Percentiles rank a stretch among this genome's conserved stretches.
Conservation (phyloP, 2,113 vertebrate genomes). For the Procavia capensis region DNA sequence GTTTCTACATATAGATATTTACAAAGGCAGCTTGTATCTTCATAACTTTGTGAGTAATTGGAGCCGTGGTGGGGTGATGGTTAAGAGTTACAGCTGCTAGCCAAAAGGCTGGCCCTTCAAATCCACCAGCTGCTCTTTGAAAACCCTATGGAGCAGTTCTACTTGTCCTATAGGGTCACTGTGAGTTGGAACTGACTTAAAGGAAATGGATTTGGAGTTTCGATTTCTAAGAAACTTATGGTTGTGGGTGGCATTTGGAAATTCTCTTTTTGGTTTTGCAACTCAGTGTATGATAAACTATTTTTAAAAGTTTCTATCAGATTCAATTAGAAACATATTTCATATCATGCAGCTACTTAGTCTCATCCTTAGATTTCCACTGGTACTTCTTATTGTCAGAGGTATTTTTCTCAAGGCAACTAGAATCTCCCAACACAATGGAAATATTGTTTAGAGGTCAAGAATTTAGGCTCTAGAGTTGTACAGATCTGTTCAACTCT, state of each 20-base stretch:
- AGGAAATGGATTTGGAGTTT: too few relatives aligned
- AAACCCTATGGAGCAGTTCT: too few relatives aligned
- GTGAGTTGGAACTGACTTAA: too few relatives aligned
- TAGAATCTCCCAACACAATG: neutral
- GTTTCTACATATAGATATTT: neutral
- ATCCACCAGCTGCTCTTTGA: too few relatives aligned
- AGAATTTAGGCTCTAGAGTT: neutral
- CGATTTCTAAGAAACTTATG: too few relatives aligned
- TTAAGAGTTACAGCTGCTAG: too few relatives aligned
- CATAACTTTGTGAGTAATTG: neutral
- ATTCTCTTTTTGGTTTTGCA: neutral
- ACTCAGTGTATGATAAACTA: neutral
- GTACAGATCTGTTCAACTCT: accelerated
- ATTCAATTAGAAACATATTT: constrained; percentile 48
- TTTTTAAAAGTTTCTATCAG: neutral
- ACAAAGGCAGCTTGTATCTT: neutral
- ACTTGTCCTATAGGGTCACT: too few relatives aligned
- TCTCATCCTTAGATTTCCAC: neutral
- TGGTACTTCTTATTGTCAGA: neutral
- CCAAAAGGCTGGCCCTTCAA: too few relatives aligned
- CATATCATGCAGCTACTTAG: neutral
- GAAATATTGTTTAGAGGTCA: neutral
- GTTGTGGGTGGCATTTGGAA: neutral
- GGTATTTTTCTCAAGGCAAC: neutral
- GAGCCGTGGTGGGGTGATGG: too few relatives aligned